Evolutionary conservation across 2,113 vertebrate species (phyloP).

Genomic region (Carollia perspicillata): DNA sequence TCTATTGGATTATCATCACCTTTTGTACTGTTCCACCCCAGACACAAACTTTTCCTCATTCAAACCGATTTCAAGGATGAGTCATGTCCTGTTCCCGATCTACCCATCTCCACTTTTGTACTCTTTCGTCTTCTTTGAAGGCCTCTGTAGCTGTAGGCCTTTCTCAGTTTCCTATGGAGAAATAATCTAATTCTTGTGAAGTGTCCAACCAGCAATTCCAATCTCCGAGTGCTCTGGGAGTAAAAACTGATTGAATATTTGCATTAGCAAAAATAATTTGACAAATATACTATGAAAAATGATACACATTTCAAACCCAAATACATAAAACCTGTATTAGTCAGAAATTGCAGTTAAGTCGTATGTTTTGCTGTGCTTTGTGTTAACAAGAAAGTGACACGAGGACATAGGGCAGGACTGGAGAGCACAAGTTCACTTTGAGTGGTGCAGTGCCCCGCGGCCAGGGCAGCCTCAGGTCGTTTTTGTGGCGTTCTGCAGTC

Average conservation of each 20-base stretch:
- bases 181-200: conserved; percentile 3
- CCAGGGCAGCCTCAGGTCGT: not conserved
- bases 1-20: not conserved
- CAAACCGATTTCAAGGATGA: not conserved
- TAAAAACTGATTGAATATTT: conserved; percentile 26
- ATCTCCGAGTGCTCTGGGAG: not conserved
- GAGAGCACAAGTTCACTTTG: not conserved
- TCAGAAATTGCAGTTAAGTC: not conserved
- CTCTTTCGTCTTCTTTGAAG: not conserved
- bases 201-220: not conserved
- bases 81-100: not conserved
- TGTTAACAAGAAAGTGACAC: not conserved
- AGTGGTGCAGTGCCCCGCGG: not conserved
- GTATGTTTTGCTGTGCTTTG: not conserved
- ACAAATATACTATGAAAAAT: not conserved
- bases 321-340: not conserved
- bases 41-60: not conserved
- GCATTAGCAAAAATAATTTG: not conserved
- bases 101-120: not conserved
- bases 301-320: not conserved
- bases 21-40: not conserved
- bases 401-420: not conserved
- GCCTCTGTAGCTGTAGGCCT: not conserved
- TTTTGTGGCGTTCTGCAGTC: not conserved
- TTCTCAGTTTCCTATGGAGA: not conserved